Evolutionary conservation across 2,113 vertebrate species (phyloP), one percentile per base, ranked within the genome.

Genomic region (Electrona antarctica): DNA sequence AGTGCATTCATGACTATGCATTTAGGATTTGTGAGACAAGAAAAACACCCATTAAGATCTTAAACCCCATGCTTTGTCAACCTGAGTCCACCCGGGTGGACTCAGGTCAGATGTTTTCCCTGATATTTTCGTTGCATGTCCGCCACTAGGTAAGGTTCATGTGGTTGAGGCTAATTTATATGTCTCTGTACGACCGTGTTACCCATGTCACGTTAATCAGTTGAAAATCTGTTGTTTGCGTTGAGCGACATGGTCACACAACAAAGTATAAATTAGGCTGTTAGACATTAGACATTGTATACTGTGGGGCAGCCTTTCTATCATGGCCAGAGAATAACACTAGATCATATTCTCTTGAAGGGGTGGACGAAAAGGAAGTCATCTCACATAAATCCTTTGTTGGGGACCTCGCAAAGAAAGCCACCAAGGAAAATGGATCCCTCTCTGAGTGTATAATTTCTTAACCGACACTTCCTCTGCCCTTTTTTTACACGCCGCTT

Each of bases 321-420:
- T 74, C 74, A 71, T 65, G 33, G 74, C 77, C 66, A 55, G 79
- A 79, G 88, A 91, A 91, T 67, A 89, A 89, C 80, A 84, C 74
- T 1, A 86, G 88, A 90, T 92, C 89, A 79, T 67, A 80, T 92
- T 93, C 81, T 87, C 67, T 41, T 13, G 59, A 21, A 74, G 77
- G 74, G 84, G 7, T 52, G 71, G 78, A 81, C 57, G 66, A 67
- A 80, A 80, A 76, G 82, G 79, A 91, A 91, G 87, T 91, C 85
- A 83, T 84, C 87, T 78, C 82, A 87, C 82, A 91, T 89, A 88
- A 89, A 91, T 88, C 82, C 87, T 90, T 93, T 93, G 87, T 92
- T 91, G 71, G 76, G 33, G 74, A 66, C 74, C 69, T 82, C 82
- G 75, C 68, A 73, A 72, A 87, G 82, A 79, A 88, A 86, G 75